Conservation (phyloP, 2,888 invertebrate genomes). For the Anorthoa munda region DNA sequence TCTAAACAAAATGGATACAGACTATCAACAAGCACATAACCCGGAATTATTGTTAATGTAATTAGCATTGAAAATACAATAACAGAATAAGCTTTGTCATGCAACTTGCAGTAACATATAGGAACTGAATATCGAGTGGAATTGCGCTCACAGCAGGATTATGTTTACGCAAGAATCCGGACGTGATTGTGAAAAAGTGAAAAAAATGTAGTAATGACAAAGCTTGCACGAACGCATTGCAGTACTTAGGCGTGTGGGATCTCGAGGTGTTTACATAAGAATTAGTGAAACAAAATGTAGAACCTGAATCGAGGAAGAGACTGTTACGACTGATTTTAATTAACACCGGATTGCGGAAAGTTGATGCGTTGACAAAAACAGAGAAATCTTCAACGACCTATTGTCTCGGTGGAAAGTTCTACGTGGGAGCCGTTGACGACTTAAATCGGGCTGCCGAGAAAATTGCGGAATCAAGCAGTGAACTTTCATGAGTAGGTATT, state of each 20-base stretch:
- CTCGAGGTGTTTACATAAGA: slow-evolving; percentile 69
- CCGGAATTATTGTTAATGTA: slow-evolving; percentile 43
- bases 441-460: slow-evolving; percentile 77
- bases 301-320: slow-evolving; percentile 79
- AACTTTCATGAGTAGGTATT: slow-evolving; percentile 72
- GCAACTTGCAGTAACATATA: slow-evolving; percentile 43
- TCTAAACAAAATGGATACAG: slow-evolving; percentile 8
- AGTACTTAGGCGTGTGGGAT: slow-evolving; percentile 68
- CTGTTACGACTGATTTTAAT: slow-evolving; percentile 80
- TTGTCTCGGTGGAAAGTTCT: slow-evolving; percentile 87
- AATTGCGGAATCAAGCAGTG: slow-evolving; percentile 80
- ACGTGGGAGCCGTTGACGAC: slow-evolving; percentile 81
- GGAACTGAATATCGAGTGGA: slow-evolving; percentile 42
- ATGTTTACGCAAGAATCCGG: slow-evolving; percentile 61
- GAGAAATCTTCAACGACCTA: slow-evolving; percentile 87
- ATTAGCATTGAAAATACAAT: slow-evolving; percentile 51
- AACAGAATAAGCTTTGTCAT: slow-evolving; percentile 43
- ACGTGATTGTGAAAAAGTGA: slow-evolving; percentile 57
- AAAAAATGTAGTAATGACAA: slow-evolving; percentile 53
- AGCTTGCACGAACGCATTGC: slow-evolving; percentile 55
- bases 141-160: slow-evolving; percentile 42
- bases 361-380: slow-evolving; percentile 86
- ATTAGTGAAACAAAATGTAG: slow-evolving; percentile 70
- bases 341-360: slow-evolving; percentile 76
- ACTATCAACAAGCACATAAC: slow-evolving; percentile 27